A percentile compares a stretch with the other conserved stretches of the same genome.
Conservation (phyloP, 1,140 invertebrate species). For the Sminthurides bifidus region DNA sequence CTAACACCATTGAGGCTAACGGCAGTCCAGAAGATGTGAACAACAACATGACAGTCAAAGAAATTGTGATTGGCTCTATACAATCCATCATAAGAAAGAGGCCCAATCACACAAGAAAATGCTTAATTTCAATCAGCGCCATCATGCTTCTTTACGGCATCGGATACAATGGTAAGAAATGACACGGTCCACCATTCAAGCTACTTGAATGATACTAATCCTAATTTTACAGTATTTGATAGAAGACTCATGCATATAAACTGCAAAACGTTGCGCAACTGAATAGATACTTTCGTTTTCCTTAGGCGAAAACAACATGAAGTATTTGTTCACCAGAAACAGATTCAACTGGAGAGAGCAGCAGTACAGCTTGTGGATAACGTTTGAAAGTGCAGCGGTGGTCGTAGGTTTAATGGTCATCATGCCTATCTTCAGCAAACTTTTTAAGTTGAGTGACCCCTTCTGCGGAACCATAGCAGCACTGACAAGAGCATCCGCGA, state of each 20-base stretch:
- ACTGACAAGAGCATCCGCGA: slow-evolving; percentile 11
- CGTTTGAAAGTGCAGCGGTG: slow-evolving; percentile 21
- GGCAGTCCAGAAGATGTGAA: background rate
- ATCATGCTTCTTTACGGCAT: slow-evolving; percentile 29
- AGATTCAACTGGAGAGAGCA: slow-evolving; percentile 75
- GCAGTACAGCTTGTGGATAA: slow-evolving; percentile 58
- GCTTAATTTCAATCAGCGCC: slow-evolving; percentile 21
- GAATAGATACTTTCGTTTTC: slow-evolving; percentile 34
- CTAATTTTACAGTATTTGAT: background rate
- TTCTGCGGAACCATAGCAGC: slow-evolving; percentile 20
- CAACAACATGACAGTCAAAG: slow-evolving; percentile 6
- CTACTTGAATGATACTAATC: too few species aligned
- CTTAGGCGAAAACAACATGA: slow-evolving; percentile 67
- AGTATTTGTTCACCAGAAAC: slow-evolving; percentile 65
- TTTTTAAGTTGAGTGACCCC: slow-evolving; percentile 27
- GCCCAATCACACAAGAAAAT: slow-evolving; percentile 28
- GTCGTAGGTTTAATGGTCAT: slow-evolving; percentile 21
- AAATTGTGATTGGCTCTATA: slow-evolving; percentile 27
- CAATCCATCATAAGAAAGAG: slow-evolving; percentile 21
- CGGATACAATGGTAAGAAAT: slow-evolving; percentile 25
- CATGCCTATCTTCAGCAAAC: slow-evolving; percentile 27
- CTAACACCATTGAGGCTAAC: background rate
- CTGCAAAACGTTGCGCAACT: background rate
- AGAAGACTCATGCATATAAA: background rate
- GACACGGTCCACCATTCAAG: too few species aligned